Evolutionary conservation across 2,113 vertebrate genomes (phyloP), one percentile per base, ranked within the genome.

Genomic region (Numida meleagris): DNA sequence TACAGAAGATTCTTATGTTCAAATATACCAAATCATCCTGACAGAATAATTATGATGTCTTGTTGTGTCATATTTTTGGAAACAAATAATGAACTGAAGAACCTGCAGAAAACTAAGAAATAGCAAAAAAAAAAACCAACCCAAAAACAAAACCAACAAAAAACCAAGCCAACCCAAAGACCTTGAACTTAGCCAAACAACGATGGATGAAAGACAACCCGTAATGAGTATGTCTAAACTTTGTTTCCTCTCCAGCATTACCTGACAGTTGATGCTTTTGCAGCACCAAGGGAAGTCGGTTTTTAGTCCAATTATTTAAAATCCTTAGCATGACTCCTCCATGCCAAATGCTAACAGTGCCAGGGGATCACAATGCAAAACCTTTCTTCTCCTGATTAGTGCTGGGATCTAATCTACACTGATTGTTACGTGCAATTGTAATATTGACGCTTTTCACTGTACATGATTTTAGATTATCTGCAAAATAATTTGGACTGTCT

Each of bases 21-120:
- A 91, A 93, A 91, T 77, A 68, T 14, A 78, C 31, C 43, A 89
- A 48, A 82, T 63, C 68, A 67, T 82, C 12, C 15, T 78, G 85
- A 72, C 76, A 90, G 75, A 91, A 70, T 90, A 86, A 93, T 91
- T 90, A 72, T 24, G 38, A 91, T 91, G 27, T 88, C 89, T 88
- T 88, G 31, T 86, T 63, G 25, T 77, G 63, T 82, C 50, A 7
- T 88, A 34, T 86, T 90, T 86, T 95, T 91, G 87, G 57, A 94
- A 94, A 86, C 65, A 40, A 88, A 83, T 85, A 59, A 48, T 42
- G 55, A 88, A 61, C 62, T 36, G 63, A 79, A 38, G 11, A 66
- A 90, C 68, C 34, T 46, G 34, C 19, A 74, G 68, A 86, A 94
- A 86, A 81, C 50, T 38, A 55, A 82, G 61, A 72, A 89, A 86